Evolutionary conservation across 2,797 vertebrate species (phyloP).

Genomic region (Tokudaia muenninki): DNA sequence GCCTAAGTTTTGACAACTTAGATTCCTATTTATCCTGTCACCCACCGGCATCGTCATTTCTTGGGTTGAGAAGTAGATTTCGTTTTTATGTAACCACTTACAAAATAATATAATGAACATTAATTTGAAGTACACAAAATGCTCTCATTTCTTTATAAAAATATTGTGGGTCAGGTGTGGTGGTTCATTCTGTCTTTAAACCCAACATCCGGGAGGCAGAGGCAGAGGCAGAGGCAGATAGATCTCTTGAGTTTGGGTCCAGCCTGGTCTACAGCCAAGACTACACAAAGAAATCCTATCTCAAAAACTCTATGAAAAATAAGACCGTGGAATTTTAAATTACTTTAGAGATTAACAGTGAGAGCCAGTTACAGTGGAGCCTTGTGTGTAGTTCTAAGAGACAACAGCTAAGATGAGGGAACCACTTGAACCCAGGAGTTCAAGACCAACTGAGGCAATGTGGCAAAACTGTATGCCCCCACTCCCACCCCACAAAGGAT

Average conservation of each 20-base stretch:
- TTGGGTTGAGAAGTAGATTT: constrained; percentile 5
- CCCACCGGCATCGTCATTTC: not conserved
- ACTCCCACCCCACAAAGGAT: not conserved
- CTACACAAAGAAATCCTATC: not conserved
- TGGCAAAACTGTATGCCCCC: not conserved
- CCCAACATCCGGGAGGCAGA: not conserved
- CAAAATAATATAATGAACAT: not conserved
- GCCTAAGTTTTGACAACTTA: constrained; percentile 36
- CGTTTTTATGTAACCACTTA: constrained; percentile 29
- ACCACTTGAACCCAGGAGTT: not conserved
- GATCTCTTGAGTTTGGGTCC: not conserved
- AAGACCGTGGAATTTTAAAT: not conserved
- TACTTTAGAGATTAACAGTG: not conserved
- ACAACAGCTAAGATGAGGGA: not conserved
- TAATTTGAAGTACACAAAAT: constrained; percentile 35
- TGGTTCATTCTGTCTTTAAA: not conserved
- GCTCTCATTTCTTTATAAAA: not conserved
- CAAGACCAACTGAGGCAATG: not conserved
- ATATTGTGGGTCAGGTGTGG: not conserved
- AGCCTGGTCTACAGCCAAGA: not conserved
- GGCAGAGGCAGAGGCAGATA: not conserved
- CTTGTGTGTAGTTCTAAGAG: not conserved
- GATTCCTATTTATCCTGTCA: constrained; percentile 48
- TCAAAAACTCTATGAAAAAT: not conserved
- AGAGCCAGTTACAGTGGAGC: no score